Evolutionary conservation across 2,113 vertebrate genomes (phyloP).

Genomic region (Osmerus mordax): DNA sequence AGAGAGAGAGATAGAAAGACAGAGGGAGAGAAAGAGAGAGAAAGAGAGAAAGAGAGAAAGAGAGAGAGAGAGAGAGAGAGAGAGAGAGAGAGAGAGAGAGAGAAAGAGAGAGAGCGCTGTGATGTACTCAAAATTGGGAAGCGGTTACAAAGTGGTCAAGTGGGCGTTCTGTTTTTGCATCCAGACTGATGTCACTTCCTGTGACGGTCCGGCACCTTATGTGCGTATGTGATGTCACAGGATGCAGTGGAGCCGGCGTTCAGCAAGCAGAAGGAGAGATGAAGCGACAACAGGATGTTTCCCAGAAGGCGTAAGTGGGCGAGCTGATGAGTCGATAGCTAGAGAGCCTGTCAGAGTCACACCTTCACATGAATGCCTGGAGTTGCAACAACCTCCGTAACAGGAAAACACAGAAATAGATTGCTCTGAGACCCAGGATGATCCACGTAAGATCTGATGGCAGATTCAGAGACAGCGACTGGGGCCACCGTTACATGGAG

Average conservation of each 20-base stretch:
- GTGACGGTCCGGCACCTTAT: conserved; percentile 18
- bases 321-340: not conserved
- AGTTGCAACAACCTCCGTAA: not conserved
- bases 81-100: not conserved
- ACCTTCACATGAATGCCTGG: not conserved
- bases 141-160: conserved; percentile 30
- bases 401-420: conserved; percentile 13
- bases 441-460: conserved; percentile 3
- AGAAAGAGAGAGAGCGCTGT: not conserved
- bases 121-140: conserved; percentile 5
- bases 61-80: not conserved
- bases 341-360: not conserved
- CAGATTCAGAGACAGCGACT: conserved; percentile 26
- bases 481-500: conserved; percentile 16
- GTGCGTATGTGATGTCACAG: conserved; percentile 8
- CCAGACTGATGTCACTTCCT: conserved; percentile 54
- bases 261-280: not conserved
- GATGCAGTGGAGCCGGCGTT: not conserved
- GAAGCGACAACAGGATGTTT: conserved; percentile 15
- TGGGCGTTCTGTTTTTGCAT: conserved; percentile 38
- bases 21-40: not conserved
- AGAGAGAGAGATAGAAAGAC: not conserved
- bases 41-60: conserved; percentile 6
- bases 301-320: conserved; percentile 22
- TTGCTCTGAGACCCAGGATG: conserved; percentile 18